Percentiles rank a stretch among this genome's conserved stretches.
Conservation (phyloP, 1,140 invertebrate genomes). For the Bombus sibiricus region DNA sequence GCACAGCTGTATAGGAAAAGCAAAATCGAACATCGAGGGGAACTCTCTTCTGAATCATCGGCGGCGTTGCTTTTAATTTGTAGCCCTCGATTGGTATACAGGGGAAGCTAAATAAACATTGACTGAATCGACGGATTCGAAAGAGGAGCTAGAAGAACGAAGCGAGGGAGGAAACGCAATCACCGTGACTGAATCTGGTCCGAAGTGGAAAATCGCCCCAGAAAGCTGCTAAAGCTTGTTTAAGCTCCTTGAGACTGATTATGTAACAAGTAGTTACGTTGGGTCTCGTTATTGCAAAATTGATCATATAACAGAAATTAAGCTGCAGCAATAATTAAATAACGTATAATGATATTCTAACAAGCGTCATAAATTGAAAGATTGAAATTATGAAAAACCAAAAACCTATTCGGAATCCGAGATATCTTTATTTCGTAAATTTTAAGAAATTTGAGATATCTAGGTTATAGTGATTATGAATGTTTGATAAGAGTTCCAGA, state of each 20-base stretch:
- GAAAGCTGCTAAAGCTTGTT: background rate
- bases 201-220: slow-evolving; percentile 52
- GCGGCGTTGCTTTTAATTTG: slow-evolving; percentile 67
- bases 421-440: too few species aligned
- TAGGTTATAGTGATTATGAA: too few species aligned
- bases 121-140: slow-evolving; percentile 65
- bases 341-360: background rate
- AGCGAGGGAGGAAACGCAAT: slow-evolving; percentile 59
- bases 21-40: slow-evolving; percentile 54
- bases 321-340: background rate
- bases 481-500: too few species aligned
- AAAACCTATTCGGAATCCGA: too few species aligned
- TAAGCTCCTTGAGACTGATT: background rate
- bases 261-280: background rate
- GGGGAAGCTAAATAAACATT: slow-evolving; percentile 68
- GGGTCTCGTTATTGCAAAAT: background rate
- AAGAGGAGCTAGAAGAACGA: slow-evolving; percentile 42
- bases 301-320: background rate
- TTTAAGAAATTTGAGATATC: too few species aligned
- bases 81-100: slow-evolving; percentile 61
- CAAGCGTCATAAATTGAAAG: background rate
- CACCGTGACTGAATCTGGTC: slow-evolving; percentile 38
- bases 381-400: too few species aligned
- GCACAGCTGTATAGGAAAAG: slow-evolving; percentile 18
- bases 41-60: slow-evolving; percentile 59